phyloP scores from a whole-genome alignment of 2,888 invertebrate species.

The Autographa gamma region DNA sequence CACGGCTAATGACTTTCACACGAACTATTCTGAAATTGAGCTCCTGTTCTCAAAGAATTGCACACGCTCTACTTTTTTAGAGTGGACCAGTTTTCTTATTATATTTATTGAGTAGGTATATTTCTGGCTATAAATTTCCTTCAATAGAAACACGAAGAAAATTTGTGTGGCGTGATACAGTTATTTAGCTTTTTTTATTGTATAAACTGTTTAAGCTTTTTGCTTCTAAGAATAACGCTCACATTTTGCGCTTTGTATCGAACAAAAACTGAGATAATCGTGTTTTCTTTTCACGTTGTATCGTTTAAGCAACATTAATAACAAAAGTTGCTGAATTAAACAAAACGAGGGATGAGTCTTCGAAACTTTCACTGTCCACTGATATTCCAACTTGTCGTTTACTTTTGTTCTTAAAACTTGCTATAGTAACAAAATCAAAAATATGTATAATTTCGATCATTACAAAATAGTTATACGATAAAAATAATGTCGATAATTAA shows the following conservation, averaged over 20 bases:
- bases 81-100: constrained; percentile 33
- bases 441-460: background rate
- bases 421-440: background rate
- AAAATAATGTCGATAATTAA: too few species aligned
- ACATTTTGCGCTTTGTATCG: constrained; percentile 1
- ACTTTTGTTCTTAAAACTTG: constrained; percentile 9
- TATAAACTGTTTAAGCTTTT: constrained; percentile 8
- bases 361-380: constrained; percentile 39
- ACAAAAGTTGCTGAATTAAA: constrained; percentile 18
- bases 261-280: background rate
- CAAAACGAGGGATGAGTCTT: constrained; percentile 40
- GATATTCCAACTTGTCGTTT: constrained; percentile 12
- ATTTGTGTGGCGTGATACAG: constrained; percentile 1
- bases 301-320: background rate
- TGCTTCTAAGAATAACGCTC: constrained; percentile 2
- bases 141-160: background rate
- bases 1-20: constrained; percentile 54
- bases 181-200: background rate
- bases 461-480: too few species aligned
- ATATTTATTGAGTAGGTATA: background rate
- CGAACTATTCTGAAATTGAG: constrained; percentile 41
- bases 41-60: constrained; percentile 53
- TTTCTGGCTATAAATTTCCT: background rate
- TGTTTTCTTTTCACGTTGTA: background rate
- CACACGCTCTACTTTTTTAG: constrained; percentile 50